Evolutionary conservation across 2,113 vertebrate species (phyloP), one percentile per base, ranked within the genome.

Genomic region (Cololabis saira): DNA sequence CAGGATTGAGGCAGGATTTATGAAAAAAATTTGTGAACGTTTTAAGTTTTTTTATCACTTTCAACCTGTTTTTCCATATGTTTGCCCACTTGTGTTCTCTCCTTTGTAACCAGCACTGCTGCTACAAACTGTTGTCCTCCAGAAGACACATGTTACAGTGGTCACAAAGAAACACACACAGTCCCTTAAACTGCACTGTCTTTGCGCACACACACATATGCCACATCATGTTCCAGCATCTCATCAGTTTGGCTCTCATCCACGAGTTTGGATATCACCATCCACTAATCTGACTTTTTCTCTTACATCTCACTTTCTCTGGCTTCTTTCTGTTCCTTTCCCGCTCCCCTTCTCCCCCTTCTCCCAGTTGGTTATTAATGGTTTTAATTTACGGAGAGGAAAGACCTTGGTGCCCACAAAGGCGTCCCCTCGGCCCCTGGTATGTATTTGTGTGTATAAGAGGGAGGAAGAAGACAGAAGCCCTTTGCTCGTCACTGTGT

Each of bases 371-470:
- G 89, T 95, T 96, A 96, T 95, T 95, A 96, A 96, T 95, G 79
- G 90, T 93, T 96, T 96, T 96, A 95, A 97, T 97, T 96, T 96
- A 93, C 92, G 86, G 92, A 69, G 64, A 68, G 92, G 73, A 76
- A 76, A 61, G 93, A 93, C 90, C 85, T 88, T 92, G 89, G 90
- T 83, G 84, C 92, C 93, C 55, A 43, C 81, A 84, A 83, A 94
- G 93, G 93, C 92, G 87, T 70, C 78, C 52, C 82, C 82, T 71
- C 67, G 72, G 70, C 87, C 89, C 87, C 85, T 13, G 58, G 85
- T 82, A 81, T 82, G 76, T 80, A 67, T 86, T 85, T 88, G 79
- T 78, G 78, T 76, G 58, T 74, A 61, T 44, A 76, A 78, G 45
- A 73, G 41, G 45, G 21, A 56, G 55, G 52, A 62, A 45, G 18